A percentile compares a stretch with the other conserved stretches of the same genome.
phyloP scores from a whole-genome alignment of 1,140 invertebrate genomes.

The Berghia stephanieae region DNA sequence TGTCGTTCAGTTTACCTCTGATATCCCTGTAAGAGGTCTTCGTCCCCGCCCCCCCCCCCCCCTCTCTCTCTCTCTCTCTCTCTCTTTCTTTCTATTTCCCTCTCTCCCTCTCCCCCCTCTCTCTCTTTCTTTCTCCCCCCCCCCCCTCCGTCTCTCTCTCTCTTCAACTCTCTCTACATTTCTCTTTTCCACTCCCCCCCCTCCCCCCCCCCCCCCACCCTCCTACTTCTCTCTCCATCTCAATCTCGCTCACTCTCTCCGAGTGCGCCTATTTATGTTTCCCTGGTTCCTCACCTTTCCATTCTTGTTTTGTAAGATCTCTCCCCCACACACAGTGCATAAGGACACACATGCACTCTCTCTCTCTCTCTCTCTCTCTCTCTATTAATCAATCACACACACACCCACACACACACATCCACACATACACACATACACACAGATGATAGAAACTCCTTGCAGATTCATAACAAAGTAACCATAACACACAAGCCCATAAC shows the following conservation, averaged over 20 bases:
- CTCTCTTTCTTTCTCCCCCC: not conserved
- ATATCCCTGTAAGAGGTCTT: too few species aligned
- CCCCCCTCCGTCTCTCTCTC: not conserved
- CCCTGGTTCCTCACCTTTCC: not conserved
- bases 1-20: too few species aligned
- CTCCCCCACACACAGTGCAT: not conserved
- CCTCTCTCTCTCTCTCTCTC: not conserved
- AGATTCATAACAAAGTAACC: not conserved
- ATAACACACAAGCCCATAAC: not conserved
- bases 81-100: not conserved
- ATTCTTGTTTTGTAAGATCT: not conserved
- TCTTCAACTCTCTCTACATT: not conserved
- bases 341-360: not conserved
- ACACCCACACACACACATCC: not conserved
- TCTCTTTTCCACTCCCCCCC: not conserved
- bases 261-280: not conserved
- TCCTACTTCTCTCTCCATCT: not conserved
- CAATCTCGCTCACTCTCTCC: not conserved
- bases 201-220: not conserved
- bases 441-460: not conserved
- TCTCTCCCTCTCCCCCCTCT: not conserved
- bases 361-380: conserved; percentile 16
- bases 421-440: not conserved
- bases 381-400: not conserved
- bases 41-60: not conserved